Evolutionary conservation across 2,888 invertebrate species (phyloP), one percentile per base, ranked within the genome.

Genomic region (Terebella lapidaria): DNA sequence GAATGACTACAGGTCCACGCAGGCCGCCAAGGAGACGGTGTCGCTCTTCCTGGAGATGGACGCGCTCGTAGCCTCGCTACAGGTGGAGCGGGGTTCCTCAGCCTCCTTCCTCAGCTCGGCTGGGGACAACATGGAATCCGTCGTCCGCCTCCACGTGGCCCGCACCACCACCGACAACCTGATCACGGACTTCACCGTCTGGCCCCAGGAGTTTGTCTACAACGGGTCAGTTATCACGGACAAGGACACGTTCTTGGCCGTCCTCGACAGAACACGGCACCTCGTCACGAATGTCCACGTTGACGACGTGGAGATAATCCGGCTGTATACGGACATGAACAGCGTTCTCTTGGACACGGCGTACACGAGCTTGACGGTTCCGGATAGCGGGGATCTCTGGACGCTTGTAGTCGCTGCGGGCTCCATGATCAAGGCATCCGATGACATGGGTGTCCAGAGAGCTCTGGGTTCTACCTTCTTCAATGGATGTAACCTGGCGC

Each of bases 381-480:
- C 63, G 2, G 54, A 56, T 28, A 25, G 24, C 3, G 56, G 56
- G 15, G 47, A 35, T 22, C 45, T 64, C 26, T 63, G 63, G 63
- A 18, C 29, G 4, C 47, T 56, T 25, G 53, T 59, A 29, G 52
- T 61, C 22, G 54, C 63, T 15, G 45, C 52, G 22, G 30, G 47
- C 20, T 26, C 51, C 30, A 56, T 65, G 57, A 27, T 64, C 35
- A 29, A 54, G 25, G 59, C 56, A 3, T 42, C 59, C n/a, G 65
- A 65, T 46, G 59, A 59, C 15, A 30, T 61, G 1, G 65, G 65
- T 26, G 59, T 65, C 29, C 61, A 61, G 56, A 57, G 64, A 22
- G 64, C 64, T 15, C 62, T 64, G 3, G 64, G 64, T 0, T 30
- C 64, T 3, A 60, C 57, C 20, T 64, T 55, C 54, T 62, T 58